phyloP scores from a whole-genome alignment of 2,797 vertebrate species.

The Intellagama lesueurii region DNA sequence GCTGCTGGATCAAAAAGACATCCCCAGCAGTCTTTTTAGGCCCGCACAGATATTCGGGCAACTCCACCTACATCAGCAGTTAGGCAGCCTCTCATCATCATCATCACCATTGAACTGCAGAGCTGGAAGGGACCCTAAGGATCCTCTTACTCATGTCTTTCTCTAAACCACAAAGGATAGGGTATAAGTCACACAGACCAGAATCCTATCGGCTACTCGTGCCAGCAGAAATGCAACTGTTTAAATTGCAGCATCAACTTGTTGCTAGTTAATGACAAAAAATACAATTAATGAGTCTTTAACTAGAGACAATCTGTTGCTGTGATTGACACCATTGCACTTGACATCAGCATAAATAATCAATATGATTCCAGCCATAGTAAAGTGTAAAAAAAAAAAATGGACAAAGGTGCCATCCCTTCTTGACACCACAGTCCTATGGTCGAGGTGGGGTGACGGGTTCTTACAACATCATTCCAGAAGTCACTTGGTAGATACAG shows the following conservation, averaged over 20 bases:
- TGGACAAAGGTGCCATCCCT: background rate
- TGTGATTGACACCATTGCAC: no score
- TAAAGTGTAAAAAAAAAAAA: no score
- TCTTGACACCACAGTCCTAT: background rate
- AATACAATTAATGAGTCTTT: no score
- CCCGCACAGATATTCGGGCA: background rate
- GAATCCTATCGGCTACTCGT: no score
- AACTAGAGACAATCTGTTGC: no score
- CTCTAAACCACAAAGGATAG: background rate
- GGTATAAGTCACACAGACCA: background rate
- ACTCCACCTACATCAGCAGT: background rate
- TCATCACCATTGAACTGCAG: no score
- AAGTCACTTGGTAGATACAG: background rate
- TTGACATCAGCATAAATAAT: no score
- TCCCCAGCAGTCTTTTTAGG: background rate
- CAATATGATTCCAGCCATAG: no score
- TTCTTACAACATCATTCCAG: background rate
- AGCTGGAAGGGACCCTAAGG: no score
- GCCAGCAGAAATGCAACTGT: no score
- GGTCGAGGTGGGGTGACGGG: background rate
- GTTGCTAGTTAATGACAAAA: no score
- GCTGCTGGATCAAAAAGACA: background rate
- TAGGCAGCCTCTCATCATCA: background rate
- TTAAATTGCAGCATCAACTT: no score
- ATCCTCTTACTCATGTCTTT: background rate